Percentiles rank a stretch among this genome's conserved stretches.
phyloP scores from a whole-genome alignment of 1,140 invertebrate species.

The Caerostris extrusa region DNA sequence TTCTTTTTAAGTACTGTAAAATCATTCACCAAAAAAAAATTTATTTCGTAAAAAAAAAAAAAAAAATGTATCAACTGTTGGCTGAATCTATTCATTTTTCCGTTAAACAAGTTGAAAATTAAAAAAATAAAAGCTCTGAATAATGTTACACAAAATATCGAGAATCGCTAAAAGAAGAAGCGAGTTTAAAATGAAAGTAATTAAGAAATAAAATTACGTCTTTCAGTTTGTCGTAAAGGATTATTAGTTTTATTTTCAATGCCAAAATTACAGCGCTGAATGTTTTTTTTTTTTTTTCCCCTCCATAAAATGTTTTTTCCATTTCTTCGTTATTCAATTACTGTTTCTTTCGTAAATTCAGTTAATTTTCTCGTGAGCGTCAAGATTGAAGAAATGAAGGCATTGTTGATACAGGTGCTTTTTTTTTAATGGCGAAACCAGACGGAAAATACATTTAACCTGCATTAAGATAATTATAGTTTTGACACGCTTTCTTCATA shows the following conservation, averaged over 20 bases:
- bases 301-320: neutral
- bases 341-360: neutral
- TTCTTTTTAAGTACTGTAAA: neutral
- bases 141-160: neutral
- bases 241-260: constrained; percentile 10
- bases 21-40: neutral
- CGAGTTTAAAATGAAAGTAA: neutral
- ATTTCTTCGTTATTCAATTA: constrained; percentile 2
- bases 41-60: neutral
- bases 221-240: neutral
- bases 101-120: neutral
- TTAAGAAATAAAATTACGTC: constrained; percentile 13
- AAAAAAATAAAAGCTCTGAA: neutral
- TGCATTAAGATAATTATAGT: constrained; percentile 50
- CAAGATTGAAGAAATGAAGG: constrained; percentile 16
- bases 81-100: neutral
- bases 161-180: neutral
- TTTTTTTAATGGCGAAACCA: constrained; percentile 19
- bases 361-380: constrained; percentile 25
- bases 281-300: neutral
- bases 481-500: constrained; percentile 37
- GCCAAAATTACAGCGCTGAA: neutral
- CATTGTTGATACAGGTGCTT: constrained; percentile 10
- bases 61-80: neutral
- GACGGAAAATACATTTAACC: constrained; percentile 35